Evolutionary conservation across 2,888 invertebrate genomes (phyloP), one percentile per base, ranked within the genome.

Genomic region (Archips xylosteana): DNA sequence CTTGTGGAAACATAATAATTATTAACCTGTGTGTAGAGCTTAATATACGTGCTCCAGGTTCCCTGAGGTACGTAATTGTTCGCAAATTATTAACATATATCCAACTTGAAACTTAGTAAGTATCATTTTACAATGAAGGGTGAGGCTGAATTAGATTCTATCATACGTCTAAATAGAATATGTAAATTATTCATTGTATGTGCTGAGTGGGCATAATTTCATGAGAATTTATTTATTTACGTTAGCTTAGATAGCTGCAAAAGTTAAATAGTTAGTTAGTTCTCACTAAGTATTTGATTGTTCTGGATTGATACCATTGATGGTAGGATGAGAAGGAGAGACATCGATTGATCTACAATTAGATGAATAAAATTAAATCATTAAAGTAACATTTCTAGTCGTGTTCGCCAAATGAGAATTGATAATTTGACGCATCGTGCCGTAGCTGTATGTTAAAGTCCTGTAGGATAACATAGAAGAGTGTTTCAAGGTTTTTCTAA

Each of bases 401-500:
- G n/a, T n/a, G n/a, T 12, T n/a, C 2, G n/a, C 49, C 5, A 49
- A 49, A 49, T 12, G 12, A 3, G 49, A n/a, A n/a, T n/a, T 49
- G 0, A 23, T n/a, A 6, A 49, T 5, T n/a, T 13, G 4, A n/a
- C 2, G n/a, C 4, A 49, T 49, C 13, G 49, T n/a, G 6, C 49
- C n/a, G 49, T 66, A 39, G 42, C 65, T n/a, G 42, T 23, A 13
- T 23, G 39, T n/a, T 36, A 65, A 39, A 15, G 23, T 66, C 39
- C 32, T 57, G 32, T 66, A 36, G 23, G 15, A 39, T 23, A 51
- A 61, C 32, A 60, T 60, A 32, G 39, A 34, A 45, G 23, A 63
- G 45, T 63, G 57, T 66, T 70, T 34, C 34, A 42, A 70, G 63
- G 54, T 51, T 45, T 1, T 45, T 9, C 34, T 36, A 60, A 45